phyloP scores from a whole-genome alignment of 2,113 vertebrate genomes.

The Nothobranchius furzeri region DNA sequence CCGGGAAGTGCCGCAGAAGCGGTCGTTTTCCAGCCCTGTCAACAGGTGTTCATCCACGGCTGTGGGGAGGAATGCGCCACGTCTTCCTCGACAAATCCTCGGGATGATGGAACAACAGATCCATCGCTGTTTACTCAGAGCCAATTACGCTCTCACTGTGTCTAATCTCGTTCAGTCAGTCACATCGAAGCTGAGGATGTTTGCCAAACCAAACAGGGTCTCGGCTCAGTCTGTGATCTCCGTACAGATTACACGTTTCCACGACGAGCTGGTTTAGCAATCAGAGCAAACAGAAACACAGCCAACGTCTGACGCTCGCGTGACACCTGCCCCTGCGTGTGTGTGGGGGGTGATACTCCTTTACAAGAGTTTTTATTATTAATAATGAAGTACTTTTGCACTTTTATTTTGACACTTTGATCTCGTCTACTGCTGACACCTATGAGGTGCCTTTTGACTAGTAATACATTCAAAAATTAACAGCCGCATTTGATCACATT shows the following conservation, averaged over 20 bases:
- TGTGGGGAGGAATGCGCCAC: conserved; percentile 35
- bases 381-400: conserved; percentile 25
- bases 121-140: conserved; percentile 60
- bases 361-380: conserved; percentile 1
- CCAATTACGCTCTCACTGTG: conserved; percentile 52
- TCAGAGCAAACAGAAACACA: conserved; percentile 4
- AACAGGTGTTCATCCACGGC: conserved; percentile 39
- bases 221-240: conserved; percentile 40
- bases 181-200: conserved; percentile 28
- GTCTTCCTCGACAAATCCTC: conserved; percentile 8
- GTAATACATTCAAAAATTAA: too few relatives aligned
- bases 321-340: conserved; percentile 37
- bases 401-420: not conserved
- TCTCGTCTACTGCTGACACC: not conserved
- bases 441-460: too few relatives aligned
- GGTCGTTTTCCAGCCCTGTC: conserved; percentile 25
- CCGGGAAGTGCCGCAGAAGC: conserved; percentile 1
- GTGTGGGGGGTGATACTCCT: conserved; percentile 58
- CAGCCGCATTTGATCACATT: too few relatives aligned
- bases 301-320: conserved; percentile 35
- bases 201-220: conserved; percentile 60
- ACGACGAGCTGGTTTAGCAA: conserved; percentile 40
- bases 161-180: conserved; percentile 43
- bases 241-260: conserved; percentile 46
- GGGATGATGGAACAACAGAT: conserved; percentile 45